These are phyloP conservation scores for Sebastes kiyomatsui DNA, from an alignment of 2,797 vertebrate species.

Conservation along the genomic window DNA sequence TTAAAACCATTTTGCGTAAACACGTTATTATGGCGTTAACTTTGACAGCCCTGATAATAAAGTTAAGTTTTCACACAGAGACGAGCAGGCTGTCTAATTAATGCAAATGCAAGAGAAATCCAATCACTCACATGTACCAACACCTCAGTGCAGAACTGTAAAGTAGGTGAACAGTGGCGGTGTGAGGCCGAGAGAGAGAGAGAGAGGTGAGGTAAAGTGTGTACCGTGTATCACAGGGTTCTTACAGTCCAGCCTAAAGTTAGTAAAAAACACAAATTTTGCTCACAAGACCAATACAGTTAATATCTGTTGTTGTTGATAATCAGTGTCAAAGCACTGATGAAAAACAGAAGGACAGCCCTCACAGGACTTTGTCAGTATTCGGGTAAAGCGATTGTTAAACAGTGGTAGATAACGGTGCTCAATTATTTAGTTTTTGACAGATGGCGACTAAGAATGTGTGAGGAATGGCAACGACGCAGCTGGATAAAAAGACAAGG, in stretches of 20 bases:
- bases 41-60: no score
- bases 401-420: conserved; percentile 37
- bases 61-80: neutral
- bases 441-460: conserved; percentile 62
- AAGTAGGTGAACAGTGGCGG: neutral
- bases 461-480: conserved; percentile 51
- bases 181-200: neutral
- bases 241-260: neutral
- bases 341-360: conserved; percentile 18
- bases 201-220: neutral
- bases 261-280: neutral
- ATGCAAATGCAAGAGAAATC: neutral
- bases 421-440: conserved; percentile 62
- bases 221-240: neutral
- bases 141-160: neutral
- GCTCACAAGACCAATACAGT: conserved; percentile 29
- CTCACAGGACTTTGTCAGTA: conserved; percentile 28
- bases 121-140: neutral
- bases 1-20: no score
- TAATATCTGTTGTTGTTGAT: conserved; percentile 18
- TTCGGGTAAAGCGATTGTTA: conserved; percentile 46
- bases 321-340: conserved; percentile 10
- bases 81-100: neutral
- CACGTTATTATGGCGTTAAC: no score
- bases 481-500: conserved; percentile 28